These are phyloP conservation scores for Punctoribates punctum DNA, from an alignment of 2,888 invertebrate genomes.

Conservation along the genomic window DNA sequence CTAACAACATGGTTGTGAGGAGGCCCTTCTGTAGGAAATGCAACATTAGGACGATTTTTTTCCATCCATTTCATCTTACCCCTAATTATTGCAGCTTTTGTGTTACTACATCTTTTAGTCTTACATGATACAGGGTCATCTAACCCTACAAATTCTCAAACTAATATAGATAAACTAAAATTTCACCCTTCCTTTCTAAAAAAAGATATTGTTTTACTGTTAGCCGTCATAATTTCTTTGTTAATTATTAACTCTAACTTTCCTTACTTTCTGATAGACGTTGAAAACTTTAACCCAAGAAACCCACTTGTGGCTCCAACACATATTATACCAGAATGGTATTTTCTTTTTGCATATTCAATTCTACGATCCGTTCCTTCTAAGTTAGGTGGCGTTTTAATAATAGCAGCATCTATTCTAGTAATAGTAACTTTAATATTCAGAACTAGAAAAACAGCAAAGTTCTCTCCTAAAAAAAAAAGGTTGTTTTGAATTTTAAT, in stretches of 20 bases:
- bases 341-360: constrained; percentile 76
- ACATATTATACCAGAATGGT: constrained; percentile 80
- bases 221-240: constrained; percentile 59
- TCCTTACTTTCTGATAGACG: constrained; percentile 65
- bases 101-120: constrained; percentile 64
- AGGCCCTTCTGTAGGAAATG: constrained; percentile 69
- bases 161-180: constrained; percentile 65
- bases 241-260: constrained; percentile 58
- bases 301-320: constrained; percentile 66
- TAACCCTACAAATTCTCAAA: constrained; percentile 65
- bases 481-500: constrained; percentile 60
- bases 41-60: constrained; percentile 72
- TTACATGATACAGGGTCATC: constrained; percentile 66
- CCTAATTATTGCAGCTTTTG: constrained; percentile 63
- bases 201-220: constrained; percentile 55
- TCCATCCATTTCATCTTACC: constrained; percentile 69
- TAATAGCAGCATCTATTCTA: constrained; percentile 64
- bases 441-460: constrained; percentile 49
- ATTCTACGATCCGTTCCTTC: constrained; percentile 75
- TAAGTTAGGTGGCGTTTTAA: constrained; percentile 71
- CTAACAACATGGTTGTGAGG: constrained; percentile 71
- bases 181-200: too few relatives aligned
- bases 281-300: constrained; percentile 70
- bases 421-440: constrained; percentile 58
- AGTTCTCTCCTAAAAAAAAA: constrained; percentile 59